These are phyloP conservation scores for Epiperipatus broadwayi DNA, from an alignment of 2,888 invertebrate species.

Conservation along the genomic window DNA sequence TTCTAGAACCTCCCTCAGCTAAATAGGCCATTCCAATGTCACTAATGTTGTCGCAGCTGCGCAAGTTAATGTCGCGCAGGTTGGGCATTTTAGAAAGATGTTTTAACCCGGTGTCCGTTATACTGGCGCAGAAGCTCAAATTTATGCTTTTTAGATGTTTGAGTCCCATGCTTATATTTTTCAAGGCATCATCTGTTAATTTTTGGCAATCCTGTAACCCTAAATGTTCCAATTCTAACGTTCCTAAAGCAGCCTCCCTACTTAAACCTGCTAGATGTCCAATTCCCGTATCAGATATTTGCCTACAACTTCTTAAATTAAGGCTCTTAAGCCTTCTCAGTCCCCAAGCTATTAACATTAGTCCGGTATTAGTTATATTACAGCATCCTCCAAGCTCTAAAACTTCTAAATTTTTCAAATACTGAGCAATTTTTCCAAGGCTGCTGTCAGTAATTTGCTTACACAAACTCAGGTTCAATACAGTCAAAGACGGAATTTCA, in stretches of 20 bases:
- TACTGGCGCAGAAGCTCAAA: constrained; percentile 77
- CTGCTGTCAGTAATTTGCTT: constrained; percentile 87
- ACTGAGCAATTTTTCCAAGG: constrained; percentile 61
- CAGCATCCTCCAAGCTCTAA: constrained; percentile 78
- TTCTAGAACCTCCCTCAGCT: constrained; percentile 59
- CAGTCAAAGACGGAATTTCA: constrained; percentile 53
- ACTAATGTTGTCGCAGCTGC: constrained; percentile 81
- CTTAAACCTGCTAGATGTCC: constrained; percentile 50
- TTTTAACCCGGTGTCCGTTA: constrained; percentile 77
- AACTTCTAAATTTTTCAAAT: constrained; percentile 58
- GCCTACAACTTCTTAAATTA: constrained; percentile 78
- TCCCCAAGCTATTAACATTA: constrained; percentile 68
- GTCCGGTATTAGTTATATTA: constrained; percentile 68
- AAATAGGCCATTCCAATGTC: constrained; percentile 78
- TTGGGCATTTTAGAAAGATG: constrained; percentile 65
- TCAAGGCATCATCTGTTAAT: constrained; percentile 70
- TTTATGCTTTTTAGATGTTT: constrained; percentile 62
- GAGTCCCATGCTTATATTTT: constrained; percentile 61
- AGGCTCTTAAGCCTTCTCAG: constrained; percentile 59
- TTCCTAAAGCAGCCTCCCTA: constrained; percentile 21
- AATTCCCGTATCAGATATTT: constrained; percentile 73
- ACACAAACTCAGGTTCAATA: constrained; percentile 70
- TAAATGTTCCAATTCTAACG: constrained; percentile 56
- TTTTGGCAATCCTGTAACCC: constrained; percentile 87
- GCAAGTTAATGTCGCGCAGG: constrained; percentile 48